Evolutionary conservation across 1,140 invertebrate genomes (phyloP).

Genomic region (Drosophila lacteicornis): DNA sequence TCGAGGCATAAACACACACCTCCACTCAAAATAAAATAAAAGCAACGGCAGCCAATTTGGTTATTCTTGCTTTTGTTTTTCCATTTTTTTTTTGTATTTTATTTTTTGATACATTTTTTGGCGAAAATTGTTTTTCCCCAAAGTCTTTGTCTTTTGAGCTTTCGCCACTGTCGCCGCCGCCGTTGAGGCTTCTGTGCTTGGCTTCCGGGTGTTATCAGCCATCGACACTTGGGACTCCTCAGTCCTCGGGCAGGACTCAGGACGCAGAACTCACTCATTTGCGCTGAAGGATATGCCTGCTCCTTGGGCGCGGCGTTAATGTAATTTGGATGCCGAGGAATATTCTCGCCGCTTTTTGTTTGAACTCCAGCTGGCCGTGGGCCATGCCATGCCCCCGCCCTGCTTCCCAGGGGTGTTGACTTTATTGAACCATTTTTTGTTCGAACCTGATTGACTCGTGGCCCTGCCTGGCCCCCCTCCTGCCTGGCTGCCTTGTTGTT

Average conservation of each 20-base stretch:
- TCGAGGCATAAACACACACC: slow-evolving; percentile 39
- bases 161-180: slow-evolving; percentile 27
- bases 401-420: slow-evolving; percentile 59
- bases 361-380: slow-evolving; percentile 63
- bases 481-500: not conserved
- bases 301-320: slow-evolving; percentile 75
- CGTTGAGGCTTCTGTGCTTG: slow-evolving; percentile 53
- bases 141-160: slow-evolving; percentile 77
- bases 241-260: slow-evolving; percentile 2
- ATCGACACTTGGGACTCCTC: slow-evolving; percentile 72
- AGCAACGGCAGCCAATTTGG: slow-evolving; percentile 62
- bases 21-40: slow-evolving; percentile 16
- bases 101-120: slow-evolving; percentile 14
- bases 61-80: slow-evolving; percentile 37
- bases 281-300: slow-evolving; percentile 32
- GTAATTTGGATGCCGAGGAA: slow-evolving; percentile 73
- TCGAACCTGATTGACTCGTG: slow-evolving; percentile 78
- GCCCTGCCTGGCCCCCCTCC: slow-evolving; percentile 4
- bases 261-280: slow-evolving; percentile 36
- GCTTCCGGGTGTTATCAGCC: slow-evolving; percentile 81
- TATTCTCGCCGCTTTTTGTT: slow-evolving; percentile 69
- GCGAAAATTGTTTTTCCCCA: slow-evolving; percentile 47
- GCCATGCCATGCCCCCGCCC: slow-evolving; percentile 31
- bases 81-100: not conserved
- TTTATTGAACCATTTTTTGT: slow-evolving; percentile 80